Base-by-base conservation (phyloP, 2,888 invertebrate genomes). In the Lasius fuliginosus region DNA sequence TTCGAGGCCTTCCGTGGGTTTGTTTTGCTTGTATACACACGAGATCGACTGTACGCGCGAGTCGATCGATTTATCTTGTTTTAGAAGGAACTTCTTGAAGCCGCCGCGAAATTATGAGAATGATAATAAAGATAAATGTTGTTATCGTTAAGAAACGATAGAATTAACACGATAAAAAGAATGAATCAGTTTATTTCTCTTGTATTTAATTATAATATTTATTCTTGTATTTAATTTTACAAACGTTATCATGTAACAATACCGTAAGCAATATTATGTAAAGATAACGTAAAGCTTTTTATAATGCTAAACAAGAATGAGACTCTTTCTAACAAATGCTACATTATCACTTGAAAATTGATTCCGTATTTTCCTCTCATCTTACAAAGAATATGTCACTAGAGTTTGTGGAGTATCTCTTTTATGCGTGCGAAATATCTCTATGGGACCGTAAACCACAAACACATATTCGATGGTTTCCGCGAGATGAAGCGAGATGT, bases 401-500 rank as follows among this genome's bases (percentile, higher is more conserved):
- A 23, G 11, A 65, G 36, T 53, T 64, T 67, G 36, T 4, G 4
- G 3, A n/a, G 40, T 12, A 3, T 68, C 9, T 53, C 49, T 53
- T 2, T 56, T n/a, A n/a, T 9, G 27, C n/a, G 8, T 3, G 9
- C 6, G 8, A 27, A 12, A 15, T 75, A 30, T 36, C 40, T 36
- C n/a, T 27, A 58, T 40, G 46, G 9, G 60, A 62, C 15, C n/a
- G 9, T 15, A 58, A 60, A 71, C 71, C 60, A 71, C 60, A 71
- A 71, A 81, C 79, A 81, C 71, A 81, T 71, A 81, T 71, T 46
- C 71, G 71, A 46, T 23, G 40, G 71, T 36, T 40, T 60, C 27
- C 42, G 71, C 46, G 27, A 42, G 42, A 71, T 3, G 36, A 71
- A 33, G 36, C 60, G 33, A 18, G 49, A 56, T 27, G 46, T 68